A percentile compares a stretch with the other conserved stretches of the same genome.
Evolutionary conservation across 2,113 vertebrate genomes (phyloP).

Genomic region (Plotosus lineatus): DNA sequence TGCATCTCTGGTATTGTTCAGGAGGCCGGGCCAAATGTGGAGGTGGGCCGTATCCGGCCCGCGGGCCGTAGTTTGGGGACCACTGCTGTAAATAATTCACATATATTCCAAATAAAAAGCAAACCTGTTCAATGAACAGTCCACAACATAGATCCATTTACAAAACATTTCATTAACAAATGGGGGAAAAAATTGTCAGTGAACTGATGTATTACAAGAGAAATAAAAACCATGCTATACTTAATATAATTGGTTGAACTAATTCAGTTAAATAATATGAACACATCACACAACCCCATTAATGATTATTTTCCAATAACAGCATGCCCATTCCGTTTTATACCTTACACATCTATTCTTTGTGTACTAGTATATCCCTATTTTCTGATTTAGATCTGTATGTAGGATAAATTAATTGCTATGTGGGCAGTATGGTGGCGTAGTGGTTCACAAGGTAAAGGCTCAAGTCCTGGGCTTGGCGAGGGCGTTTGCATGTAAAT

Average conservation of each 20-base stretch:
- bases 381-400: not conserved
- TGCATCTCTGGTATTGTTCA: too few species aligned
- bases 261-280: not conserved
- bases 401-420: not conserved
- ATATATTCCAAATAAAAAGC: too few species aligned
- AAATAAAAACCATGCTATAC: too few species aligned
- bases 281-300: not conserved
- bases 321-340: not conserved
- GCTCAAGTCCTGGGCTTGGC: too few species aligned
- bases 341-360: not conserved
- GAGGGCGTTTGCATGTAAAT: too few species aligned
- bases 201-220: not conserved
- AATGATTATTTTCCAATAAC: not conserved
- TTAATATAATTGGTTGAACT: not conserved
- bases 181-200: too few species aligned
- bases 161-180: not conserved
- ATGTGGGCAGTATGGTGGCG: too few species aligned
- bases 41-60: too few species aligned
- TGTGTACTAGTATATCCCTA: not conserved
- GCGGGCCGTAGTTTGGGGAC: too few species aligned
- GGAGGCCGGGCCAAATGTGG: too few species aligned
- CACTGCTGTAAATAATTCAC: too few species aligned
- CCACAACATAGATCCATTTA: not conserved
- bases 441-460: too few species aligned
- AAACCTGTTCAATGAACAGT: not conserved